Percentiles rank a stretch among this genome's conserved stretches.
These are phyloP conservation scores for Parasteatoda tepidariorum DNA, from an alignment of 1,140 invertebrate genomes.

Conservation along the genomic window DNA sequence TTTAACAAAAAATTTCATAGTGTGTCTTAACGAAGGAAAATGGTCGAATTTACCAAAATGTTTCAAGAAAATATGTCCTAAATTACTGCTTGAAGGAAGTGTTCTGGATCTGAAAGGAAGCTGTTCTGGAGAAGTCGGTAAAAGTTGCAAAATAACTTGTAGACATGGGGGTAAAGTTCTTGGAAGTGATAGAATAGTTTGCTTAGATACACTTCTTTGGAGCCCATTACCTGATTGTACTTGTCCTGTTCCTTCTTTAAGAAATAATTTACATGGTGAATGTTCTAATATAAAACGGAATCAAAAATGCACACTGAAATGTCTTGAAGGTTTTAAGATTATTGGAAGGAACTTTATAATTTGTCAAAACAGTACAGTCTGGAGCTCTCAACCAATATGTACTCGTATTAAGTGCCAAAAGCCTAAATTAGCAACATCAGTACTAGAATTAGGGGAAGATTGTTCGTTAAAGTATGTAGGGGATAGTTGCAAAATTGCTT, in stretches of 20 bases:
- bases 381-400: neutral
- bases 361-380: neutral
- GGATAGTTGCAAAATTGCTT: neutral
- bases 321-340: neutral
- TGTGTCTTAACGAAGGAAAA: neutral
- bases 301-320: neutral
- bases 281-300: neutral
- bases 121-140: neutral
- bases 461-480: neutral
- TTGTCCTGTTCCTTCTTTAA: neutral
- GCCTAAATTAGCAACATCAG: neutral
- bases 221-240: neutral
- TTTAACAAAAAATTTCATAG: neutral
- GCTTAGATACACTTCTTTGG: neutral
- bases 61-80: too few relatives aligned
- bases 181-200: neutral
- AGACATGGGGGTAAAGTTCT: neutral
- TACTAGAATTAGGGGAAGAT: neutral
- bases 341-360: neutral
- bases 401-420: neutral
- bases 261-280: neutral
- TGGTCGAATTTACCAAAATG: neutral
- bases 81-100: too few relatives aligned
- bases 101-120: too few relatives aligned
- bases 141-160: neutral